Percentiles rank a stretch among this genome's conserved stretches.
phyloP scores from a whole-genome alignment of 2,113 vertebrate genomes.

The Corvus moneduloides region DNA sequence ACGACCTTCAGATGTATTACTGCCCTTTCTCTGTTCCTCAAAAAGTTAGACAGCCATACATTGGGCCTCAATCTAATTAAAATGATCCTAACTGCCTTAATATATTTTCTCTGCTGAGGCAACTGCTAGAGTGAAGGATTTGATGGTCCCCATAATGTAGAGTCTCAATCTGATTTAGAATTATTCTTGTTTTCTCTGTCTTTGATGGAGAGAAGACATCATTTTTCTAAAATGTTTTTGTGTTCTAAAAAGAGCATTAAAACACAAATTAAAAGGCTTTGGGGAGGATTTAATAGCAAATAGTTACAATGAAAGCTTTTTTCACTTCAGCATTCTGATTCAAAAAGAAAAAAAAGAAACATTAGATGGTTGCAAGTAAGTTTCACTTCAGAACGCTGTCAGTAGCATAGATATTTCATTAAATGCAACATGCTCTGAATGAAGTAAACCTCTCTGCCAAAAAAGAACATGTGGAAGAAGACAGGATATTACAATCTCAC shows the following conservation, averaged over 20 bases:
- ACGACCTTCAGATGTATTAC: slow-evolving; percentile 15
- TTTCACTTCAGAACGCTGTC: background rate
- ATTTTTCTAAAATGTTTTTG: background rate
- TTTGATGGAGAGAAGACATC: background rate
- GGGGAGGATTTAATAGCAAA: background rate
- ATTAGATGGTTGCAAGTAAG: background rate
- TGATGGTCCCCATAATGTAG: background rate
- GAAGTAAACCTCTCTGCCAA: background rate
- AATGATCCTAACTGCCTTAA: slow-evolving; percentile 30
- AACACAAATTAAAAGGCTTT: background rate
- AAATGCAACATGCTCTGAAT: background rate
- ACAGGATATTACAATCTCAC: background rate
- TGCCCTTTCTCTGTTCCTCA: slow-evolving; percentile 6
- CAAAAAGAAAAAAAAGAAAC: background rate
- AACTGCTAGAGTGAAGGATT: slow-evolving; percentile 30
- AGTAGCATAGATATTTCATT: background rate
- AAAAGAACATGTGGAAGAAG: background rate
- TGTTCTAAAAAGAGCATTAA: background rate
- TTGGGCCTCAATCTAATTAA: slow-evolving; percentile 33
- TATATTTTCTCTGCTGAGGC: slow-evolving; percentile 34
- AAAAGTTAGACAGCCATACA: background rate
- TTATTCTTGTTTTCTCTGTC: background rate
- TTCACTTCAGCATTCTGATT: background rate
- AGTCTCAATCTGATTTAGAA: slow-evolving; percentile 23
- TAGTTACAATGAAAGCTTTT: background rate